These are phyloP conservation scores for Dasyornis broadbenti DNA, from an alignment of 2,113 vertebrate genomes.

Conservation along the genomic window DNA sequence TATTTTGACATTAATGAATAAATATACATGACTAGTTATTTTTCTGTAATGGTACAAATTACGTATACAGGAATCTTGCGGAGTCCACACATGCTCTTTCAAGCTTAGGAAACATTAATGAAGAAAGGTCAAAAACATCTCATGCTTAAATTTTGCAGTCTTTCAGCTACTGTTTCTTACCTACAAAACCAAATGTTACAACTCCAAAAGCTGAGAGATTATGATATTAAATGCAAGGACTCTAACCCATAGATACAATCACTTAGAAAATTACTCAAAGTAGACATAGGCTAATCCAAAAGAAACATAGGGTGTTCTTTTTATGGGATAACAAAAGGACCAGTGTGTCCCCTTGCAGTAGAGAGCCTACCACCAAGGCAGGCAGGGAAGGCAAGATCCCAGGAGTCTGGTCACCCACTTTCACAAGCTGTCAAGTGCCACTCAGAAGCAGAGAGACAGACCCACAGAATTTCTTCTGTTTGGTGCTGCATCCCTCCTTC, in stretches of 20 bases:
- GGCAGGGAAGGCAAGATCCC: background rate
- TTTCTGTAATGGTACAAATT: background rate
- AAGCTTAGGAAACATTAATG: background rate
- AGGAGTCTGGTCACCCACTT: background rate
- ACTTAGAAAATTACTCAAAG: background rate
- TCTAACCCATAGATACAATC: background rate
- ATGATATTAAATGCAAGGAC: background rate
- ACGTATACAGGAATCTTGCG: background rate
- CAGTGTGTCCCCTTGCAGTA: background rate
- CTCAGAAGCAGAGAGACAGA: background rate
- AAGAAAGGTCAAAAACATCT: background rate
- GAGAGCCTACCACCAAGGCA: background rate
- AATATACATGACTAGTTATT: background rate
- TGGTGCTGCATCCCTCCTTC: background rate
- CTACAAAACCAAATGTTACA: background rate
- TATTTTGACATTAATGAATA: background rate
- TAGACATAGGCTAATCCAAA: accelerated
- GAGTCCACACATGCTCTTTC: background rate
- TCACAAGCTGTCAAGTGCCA: background rate
- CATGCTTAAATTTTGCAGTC: background rate
- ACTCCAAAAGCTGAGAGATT: background rate
- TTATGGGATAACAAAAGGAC: background rate
- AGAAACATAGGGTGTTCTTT: background rate
- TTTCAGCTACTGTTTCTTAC: background rate
- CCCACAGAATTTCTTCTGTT: background rate